Conservation (phyloP, 2,888 invertebrate genomes). For the Periphyllus acericola region DNA sequence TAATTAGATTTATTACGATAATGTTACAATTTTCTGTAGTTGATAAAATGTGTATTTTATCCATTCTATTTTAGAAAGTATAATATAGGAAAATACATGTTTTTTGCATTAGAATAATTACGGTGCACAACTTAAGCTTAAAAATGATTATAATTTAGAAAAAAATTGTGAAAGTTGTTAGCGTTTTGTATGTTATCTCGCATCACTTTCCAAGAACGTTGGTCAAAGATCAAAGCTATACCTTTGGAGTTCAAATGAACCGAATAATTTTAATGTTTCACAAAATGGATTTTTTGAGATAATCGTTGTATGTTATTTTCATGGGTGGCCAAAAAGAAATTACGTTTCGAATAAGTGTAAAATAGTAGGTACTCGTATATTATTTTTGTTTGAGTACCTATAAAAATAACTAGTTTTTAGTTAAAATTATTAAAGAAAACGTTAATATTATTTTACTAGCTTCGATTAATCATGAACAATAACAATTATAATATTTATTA, state of each 20-base stretch:
- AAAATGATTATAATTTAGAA: neutral
- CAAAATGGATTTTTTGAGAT: neutral
- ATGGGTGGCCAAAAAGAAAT: too few species aligned
- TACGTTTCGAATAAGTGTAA: too few species aligned
- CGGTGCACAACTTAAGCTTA: neutral
- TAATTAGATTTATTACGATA: too few species aligned
- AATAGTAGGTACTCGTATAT: too few species aligned
- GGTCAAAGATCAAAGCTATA: conserved; percentile 3
- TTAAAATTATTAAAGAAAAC: too few species aligned
- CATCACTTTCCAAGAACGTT: neutral
- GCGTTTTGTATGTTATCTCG: neutral
- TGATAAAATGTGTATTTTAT: neutral
- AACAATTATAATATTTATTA: too few species aligned
- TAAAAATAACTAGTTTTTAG: too few species aligned
- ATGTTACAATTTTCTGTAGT: neutral
- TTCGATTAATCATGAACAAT: too few species aligned
- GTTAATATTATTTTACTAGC: too few species aligned
- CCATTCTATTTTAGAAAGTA: neutral
- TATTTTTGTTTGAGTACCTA: too few species aligned
- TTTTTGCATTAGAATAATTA: neutral
- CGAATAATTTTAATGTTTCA: neutral
- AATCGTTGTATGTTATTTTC: neutral
- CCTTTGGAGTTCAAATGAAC: neutral
- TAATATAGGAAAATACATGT: neutral
- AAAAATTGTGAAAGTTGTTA: neutral